A percentile compares a stretch with the other conserved stretches of the same genome.
These are phyloP conservation scores for Heliornis fulica DNA, from an alignment of 2,113 vertebrate genomes.

Conservation along the genomic window DNA sequence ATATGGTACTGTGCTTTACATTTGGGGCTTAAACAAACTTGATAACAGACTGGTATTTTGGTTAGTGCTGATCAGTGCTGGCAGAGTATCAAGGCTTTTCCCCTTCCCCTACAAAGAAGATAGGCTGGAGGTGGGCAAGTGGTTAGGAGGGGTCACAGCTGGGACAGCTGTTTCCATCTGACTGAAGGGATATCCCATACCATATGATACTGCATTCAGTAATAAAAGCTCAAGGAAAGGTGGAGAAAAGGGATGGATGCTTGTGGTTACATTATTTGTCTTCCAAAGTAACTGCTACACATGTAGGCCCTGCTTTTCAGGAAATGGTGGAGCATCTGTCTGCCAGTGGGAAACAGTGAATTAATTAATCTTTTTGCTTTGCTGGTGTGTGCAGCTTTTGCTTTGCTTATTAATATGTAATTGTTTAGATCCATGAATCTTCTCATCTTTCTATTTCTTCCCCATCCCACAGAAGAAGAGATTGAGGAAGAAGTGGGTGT, in stretches of 20 bases:
- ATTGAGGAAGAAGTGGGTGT: not conserved
- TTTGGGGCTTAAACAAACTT: constrained; percentile 4
- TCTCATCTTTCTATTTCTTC: not conserved
- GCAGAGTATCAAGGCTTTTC: not conserved
- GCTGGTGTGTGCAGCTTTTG: not conserved
- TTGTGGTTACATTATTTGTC: not conserved
- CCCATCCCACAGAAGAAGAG: not conserved
- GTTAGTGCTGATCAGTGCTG: constrained; percentile 3
- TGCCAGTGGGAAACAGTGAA: not conserved
- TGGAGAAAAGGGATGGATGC: not conserved
- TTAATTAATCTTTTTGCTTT: not conserved
- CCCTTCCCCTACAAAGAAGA: not conserved
- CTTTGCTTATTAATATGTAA: not conserved
- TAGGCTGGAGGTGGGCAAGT: not conserved
- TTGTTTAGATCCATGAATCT: not conserved
- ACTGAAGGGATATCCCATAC: not conserved
- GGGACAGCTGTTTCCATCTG: not conserved
- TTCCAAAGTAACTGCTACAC: not conserved
- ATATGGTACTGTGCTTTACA: constrained; percentile 31
- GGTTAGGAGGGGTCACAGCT: not conserved
- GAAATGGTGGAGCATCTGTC: not conserved
- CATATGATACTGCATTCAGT: rapidly evolving
- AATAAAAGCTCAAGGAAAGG: not conserved
- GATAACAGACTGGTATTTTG: not conserved
- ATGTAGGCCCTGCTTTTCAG: not conserved